Evolutionary conservation across 2,888 invertebrate species (phyloP).

Genomic region (Biston betularia): DNA sequence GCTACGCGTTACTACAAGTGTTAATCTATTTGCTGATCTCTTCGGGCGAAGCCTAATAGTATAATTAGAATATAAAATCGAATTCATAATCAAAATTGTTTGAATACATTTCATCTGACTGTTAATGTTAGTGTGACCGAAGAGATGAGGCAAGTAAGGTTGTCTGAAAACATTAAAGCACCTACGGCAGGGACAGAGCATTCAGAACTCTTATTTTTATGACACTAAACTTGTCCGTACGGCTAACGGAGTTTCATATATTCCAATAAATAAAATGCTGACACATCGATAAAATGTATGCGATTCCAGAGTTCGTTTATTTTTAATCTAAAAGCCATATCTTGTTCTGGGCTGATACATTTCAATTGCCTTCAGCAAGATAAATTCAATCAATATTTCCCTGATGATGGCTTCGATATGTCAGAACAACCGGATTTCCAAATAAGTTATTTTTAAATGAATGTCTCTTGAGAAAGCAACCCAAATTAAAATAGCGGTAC

Average conservation of each 20-base stretch:
- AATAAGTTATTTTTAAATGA: conserved; percentile 47
- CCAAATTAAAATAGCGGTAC: conserved; percentile 65
- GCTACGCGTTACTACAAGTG: no score
- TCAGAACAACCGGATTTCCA: conserved; percentile 43
- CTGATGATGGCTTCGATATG: conserved; percentile 43
- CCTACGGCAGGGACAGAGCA: no score
- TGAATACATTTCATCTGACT: no score
- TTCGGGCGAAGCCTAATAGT: no score
- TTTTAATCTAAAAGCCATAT: conserved; percentile 23
- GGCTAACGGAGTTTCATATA: not conserved
- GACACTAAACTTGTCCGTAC: not conserved
- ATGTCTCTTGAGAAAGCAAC: conserved; percentile 62
- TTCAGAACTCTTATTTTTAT: no score
- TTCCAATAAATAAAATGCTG: conserved; percentile 11
- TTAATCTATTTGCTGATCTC: no score
- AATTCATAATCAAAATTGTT: no score
- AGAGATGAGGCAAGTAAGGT: not conserved
- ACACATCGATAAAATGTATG: conserved; percentile 16
- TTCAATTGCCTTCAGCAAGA: conserved; percentile 41
- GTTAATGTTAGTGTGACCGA: no score
- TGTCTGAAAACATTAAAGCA: no score
- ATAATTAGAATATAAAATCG: no score
- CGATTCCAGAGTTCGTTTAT: conserved; percentile 18
- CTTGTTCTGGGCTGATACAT: conserved; percentile 27
- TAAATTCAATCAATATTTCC: conserved; percentile 45